phyloP scores from a whole-genome alignment of 1,140 invertebrate species.

The Pseudomyrmex pallidus region DNA sequence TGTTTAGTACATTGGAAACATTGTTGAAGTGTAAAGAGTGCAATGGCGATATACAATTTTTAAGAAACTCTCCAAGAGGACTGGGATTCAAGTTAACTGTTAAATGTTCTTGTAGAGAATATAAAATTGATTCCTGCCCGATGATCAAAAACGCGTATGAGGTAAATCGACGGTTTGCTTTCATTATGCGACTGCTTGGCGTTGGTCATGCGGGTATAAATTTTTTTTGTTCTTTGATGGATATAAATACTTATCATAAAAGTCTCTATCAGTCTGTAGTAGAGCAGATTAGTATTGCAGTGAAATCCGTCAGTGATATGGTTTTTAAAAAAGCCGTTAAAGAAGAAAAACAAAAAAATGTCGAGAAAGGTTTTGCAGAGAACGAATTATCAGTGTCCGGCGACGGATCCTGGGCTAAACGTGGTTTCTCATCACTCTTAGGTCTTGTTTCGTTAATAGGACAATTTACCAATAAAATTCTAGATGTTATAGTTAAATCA shows the following conservation, averaged over 20 bases:
- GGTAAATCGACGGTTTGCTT: neutral
- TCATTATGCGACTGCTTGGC: neutral
- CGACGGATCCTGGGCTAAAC: conserved; percentile 65
- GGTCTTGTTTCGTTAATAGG: conserved; percentile 48
- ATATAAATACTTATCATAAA: neutral
- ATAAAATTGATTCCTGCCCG: neutral
- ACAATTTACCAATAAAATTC: conserved; percentile 30
- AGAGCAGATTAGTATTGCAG: neutral
- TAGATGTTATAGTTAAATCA: conserved; percentile 34
- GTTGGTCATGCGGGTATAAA: neutral
- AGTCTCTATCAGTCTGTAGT: neutral
- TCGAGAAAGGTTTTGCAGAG: neutral
- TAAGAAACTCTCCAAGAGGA: too few species aligned
- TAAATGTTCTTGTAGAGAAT: too few species aligned
- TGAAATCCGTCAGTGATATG: neutral
- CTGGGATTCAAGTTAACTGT: too few species aligned
- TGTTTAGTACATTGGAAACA: too few species aligned
- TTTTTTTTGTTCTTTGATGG: neutral
- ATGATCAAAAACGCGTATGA: neutral
- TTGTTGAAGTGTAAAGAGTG: too few species aligned
- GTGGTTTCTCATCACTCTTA: conserved; percentile 56
- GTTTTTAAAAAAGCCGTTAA: neutral
- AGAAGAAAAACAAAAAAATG: neutral
- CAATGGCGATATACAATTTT: too few species aligned
- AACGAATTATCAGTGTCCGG: conserved; percentile 64